A percentile compares a stretch with the other conserved stretches of the same genome.
These are phyloP conservation scores for Collichthys lucidus DNA, from an alignment of 2,113 vertebrate species.

Conservation along the genomic window DNA sequence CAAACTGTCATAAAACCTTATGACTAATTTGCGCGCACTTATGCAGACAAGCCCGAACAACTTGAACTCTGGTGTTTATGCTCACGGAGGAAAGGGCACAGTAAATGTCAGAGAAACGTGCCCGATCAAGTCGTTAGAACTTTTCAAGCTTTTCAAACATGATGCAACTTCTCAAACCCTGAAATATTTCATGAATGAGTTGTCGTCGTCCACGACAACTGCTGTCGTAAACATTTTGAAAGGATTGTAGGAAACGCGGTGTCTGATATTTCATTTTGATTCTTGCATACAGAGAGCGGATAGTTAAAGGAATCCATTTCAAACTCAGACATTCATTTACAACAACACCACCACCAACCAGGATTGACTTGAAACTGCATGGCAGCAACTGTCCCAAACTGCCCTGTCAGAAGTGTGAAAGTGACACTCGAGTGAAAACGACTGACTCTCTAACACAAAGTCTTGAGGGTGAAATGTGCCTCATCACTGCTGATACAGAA, in stretches of 20 bases:
- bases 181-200: conserved; percentile 6
- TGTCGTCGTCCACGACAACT: background rate
- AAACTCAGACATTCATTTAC: conserved; percentile 11
- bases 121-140: conserved; percentile 56
- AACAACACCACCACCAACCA: background rate
- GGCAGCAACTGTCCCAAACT: conserved; percentile 1
- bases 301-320: background rate
- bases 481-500: background rate
- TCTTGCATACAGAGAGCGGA: background rate
- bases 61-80: conserved; percentile 1
- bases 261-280: background rate
- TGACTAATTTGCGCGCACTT: conserved; percentile 1
- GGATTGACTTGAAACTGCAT: conserved; percentile 31
- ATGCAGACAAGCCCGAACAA: conserved; percentile 50
- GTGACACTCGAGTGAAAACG: conserved; percentile 36
- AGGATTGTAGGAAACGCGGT: background rate
- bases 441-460: conserved; percentile 21
- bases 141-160: conserved; percentile 30
- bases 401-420: conserved; percentile 17
- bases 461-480: conserved; percentile 22
- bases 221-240: background rate
- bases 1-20: background rate
- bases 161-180: conserved; percentile 38
- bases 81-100: background rate
- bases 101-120: conserved; percentile 42